phyloP scores from a whole-genome alignment of 2,888 invertebrate species.

The Ormyrus pomaceus region DNA sequence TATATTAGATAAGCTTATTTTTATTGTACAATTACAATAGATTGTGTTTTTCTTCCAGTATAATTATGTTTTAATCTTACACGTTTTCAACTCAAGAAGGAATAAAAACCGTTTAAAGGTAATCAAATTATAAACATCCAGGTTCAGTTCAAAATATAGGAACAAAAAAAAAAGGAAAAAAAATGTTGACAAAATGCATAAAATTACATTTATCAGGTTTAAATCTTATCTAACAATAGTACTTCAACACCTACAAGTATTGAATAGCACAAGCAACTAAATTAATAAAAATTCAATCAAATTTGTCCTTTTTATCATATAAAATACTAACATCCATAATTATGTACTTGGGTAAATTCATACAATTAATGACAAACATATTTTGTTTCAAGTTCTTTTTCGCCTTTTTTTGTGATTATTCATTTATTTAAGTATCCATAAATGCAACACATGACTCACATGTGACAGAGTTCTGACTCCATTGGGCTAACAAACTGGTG shows the following conservation, averaged over 20 bases:
- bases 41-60: slow-evolving; percentile 49
- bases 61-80: slow-evolving; percentile 32
- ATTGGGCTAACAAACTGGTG: slow-evolving; percentile 64
- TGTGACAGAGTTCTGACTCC: slow-evolving; percentile 57
- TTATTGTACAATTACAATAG: slow-evolving; percentile 57
- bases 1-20: slow-evolving; percentile 57
- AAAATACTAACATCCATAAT: too few species aligned
- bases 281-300: too few species aligned
- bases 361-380: background rate
- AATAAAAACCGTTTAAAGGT: slow-evolving; percentile 22
- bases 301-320: too few species aligned
- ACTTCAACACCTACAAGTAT: slow-evolving; percentile 37
- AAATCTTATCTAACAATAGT: slow-evolving; percentile 14
- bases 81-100: slow-evolving; percentile 32
- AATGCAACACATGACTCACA: slow-evolving; percentile 67
- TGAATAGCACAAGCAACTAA: too few species aligned
- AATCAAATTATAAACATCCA: slow-evolving; percentile 15
- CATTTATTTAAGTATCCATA: slow-evolving; percentile 67
- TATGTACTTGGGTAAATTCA: too few species aligned
- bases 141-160: slow-evolving; percentile 5
- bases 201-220: slow-evolving; percentile 24
- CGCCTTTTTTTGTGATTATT: slow-evolving; percentile 54
- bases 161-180: slow-evolving; percentile 25
- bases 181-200: slow-evolving; percentile 15
- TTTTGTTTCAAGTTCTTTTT: slow-evolving; percentile 36